phyloP scores from a whole-genome alignment of 2,888 invertebrate species.

The Drosophila flavopinicola region DNA sequence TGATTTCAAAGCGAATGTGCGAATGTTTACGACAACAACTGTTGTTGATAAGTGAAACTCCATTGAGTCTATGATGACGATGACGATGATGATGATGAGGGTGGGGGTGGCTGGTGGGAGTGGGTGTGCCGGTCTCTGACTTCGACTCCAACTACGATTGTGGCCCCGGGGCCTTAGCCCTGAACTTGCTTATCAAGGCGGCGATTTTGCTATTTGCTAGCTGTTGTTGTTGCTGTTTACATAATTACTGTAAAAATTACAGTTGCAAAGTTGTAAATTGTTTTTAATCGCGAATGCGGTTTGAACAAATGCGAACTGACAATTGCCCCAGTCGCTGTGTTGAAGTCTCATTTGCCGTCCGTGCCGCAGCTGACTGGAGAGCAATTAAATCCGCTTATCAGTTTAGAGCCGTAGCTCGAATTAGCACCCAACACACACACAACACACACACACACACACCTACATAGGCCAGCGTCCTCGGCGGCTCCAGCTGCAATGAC shows the following conservation, averaged over 20 bases:
- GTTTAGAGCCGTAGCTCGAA: slow-evolving; percentile 63
- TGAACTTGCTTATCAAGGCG: slow-evolving; percentile 77
- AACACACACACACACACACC: neutral
- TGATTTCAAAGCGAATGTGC: slow-evolving; percentile 48
- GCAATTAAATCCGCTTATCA: slow-evolving; percentile 77
- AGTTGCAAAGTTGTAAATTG: slow-evolving; percentile 66
- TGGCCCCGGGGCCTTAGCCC: slow-evolving; percentile 44
- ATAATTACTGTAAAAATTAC: slow-evolving; percentile 73
- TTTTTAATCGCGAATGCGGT: slow-evolving; percentile 49
- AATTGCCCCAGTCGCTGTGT: slow-evolving; percentile 28
- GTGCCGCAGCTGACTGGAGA: slow-evolving; percentile 22
- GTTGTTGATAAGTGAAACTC: slow-evolving; percentile 43
- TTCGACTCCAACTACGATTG: slow-evolving; percentile 11
- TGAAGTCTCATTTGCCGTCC: neutral
- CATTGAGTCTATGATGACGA: neutral
- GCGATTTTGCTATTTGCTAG: slow-evolving; percentile 21
- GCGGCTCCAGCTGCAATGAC: slow-evolving; percentile 19
- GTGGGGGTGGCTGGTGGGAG: neutral
- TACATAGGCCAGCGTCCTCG: slow-evolving; percentile 50
- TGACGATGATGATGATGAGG: neutral
- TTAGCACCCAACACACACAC: slow-evolving; percentile 56
- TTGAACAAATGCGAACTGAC: slow-evolving; percentile 63
- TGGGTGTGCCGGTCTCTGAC: slow-evolving; percentile 22
- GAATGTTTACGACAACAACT: slow-evolving; percentile 17
- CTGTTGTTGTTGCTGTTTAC: slow-evolving; percentile 45